Base-by-base conservation (phyloP, 2,888 invertebrate species). In the Hyppa rectilinea region DNA sequence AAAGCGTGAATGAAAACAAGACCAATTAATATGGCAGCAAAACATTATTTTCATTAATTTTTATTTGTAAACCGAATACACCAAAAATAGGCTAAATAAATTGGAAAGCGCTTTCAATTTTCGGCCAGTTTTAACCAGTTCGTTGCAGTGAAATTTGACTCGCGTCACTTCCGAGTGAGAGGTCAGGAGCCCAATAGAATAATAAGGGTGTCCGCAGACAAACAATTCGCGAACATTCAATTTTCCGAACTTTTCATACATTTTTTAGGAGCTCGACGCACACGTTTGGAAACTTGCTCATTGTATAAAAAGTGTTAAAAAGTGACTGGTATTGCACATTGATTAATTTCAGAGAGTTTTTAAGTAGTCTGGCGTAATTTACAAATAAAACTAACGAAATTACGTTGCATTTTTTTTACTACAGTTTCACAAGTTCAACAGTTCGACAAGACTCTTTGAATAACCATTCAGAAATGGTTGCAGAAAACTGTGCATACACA, bases 101-200 rank as follows among this genome's bases (percentile, higher is more conserved):
- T 58, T 53, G 40, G 20, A 66, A 66, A 60, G 29, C n/a, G 34
- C 31, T 23, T 45, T 43, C n/a, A 31, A 49, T 50, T 59, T 74
- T 74, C 36, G 43, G 53, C n/a, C 59, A 45, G 38, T 74, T 77
- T 59, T 73, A 73, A 80, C 74, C 75, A 63, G 80, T 80, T 59
- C 36, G 38, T 55, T 63, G 9, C 77, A 60, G 45, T 9, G 49
- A 78, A 79, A 45, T 43, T 40, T 45, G 68, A 68, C 50, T 50
- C 45, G 4, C 29, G 31, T 49, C 62, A 55, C 7, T 47, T 38
- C 26, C 31, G 43, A 60, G 61, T 43, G 58, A 34, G 34, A 34
- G 50, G 47, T 47, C 47, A 53, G 63, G 49, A 40, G 49, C 12
- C 20, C 26, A 12, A 63, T 55, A 59, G 31, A 45, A 23, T 45